These are phyloP conservation scores for Aphidius ervi DNA, from an alignment of 1,140 invertebrate genomes.

Conservation along the genomic window DNA sequence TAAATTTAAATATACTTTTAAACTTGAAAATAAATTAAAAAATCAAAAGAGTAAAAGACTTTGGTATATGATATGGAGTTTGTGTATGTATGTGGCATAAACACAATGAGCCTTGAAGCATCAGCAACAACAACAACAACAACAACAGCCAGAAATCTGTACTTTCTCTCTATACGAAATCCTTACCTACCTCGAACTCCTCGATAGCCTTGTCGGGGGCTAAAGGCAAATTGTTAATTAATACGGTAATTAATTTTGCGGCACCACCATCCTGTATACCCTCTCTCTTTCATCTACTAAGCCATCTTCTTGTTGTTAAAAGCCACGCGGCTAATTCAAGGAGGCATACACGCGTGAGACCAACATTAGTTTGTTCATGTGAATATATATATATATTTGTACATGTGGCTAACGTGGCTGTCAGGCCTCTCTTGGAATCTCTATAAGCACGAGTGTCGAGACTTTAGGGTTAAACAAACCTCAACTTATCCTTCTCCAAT, in stretches of 20 bases:
- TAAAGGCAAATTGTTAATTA: slow-evolving; percentile 42
- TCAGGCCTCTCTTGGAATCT: slow-evolving; percentile 14
- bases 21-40: too few relatives aligned
- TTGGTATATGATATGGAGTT: too few relatives aligned
- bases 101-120: slow-evolving; percentile 13
- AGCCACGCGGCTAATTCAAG: slow-evolving; percentile 27
- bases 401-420: slow-evolving; percentile 13
- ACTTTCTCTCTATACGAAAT: neutral
- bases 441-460: neutral
- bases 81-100: neutral
- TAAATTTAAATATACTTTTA: too few relatives aligned
- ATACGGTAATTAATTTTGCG: slow-evolving; percentile 44
- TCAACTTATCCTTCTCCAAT: too few relatives aligned
- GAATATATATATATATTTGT: neutral
- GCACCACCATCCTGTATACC: slow-evolving; percentile 16
- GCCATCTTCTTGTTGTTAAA: neutral
- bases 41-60: too few relatives aligned
- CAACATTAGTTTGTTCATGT: neutral
- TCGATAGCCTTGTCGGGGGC: slow-evolving; percentile 30
- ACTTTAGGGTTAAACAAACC: too few relatives aligned
- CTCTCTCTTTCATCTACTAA: neutral
- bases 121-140: neutral
- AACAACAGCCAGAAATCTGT: neutral
- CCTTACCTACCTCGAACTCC: neutral
- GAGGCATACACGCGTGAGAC: slow-evolving; percentile 17